Conservation (phyloP, 2,113 vertebrate species). For the Apeltes quadracus region DNA sequence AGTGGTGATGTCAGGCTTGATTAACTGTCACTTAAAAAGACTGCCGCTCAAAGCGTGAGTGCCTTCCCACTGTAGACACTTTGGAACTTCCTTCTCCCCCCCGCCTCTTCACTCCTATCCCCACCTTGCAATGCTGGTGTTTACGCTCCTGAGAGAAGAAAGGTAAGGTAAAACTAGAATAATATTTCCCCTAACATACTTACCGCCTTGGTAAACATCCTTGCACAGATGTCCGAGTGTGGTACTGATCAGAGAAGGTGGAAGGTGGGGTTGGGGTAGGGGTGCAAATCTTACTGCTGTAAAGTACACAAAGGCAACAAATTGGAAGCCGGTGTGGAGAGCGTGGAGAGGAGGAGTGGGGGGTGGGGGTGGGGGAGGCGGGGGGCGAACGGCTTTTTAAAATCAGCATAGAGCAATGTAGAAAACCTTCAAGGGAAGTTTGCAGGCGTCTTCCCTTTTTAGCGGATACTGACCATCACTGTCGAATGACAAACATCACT, state of each 20-base stretch:
- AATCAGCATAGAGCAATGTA: not conserved
- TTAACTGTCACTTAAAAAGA: slow-evolving; percentile 15
- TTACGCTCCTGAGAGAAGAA: slow-evolving; percentile 76
- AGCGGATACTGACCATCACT: not conserved
- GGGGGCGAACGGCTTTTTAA: not conserved
- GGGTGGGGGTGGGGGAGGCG: not conserved
- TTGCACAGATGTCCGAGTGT: slow-evolving; percentile 77
- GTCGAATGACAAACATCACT: not conserved
- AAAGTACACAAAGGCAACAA: slow-evolving; percentile 74
- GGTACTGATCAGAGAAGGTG: slow-evolving; percentile 68
- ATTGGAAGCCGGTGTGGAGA: slow-evolving; percentile 76
- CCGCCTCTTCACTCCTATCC: slow-evolving; percentile 30
- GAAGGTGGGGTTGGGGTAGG: slow-evolving; percentile 13
- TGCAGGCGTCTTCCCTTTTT: not conserved
- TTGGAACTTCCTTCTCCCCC: slow-evolving; percentile 4
- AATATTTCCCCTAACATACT: slow-evolving; percentile 82
- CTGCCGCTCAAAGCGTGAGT: not conserved
- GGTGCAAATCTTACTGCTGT: slow-evolving; percentile 52
- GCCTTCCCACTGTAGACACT: not conserved
- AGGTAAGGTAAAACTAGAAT: slow-evolving; percentile 81
- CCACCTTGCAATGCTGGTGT: slow-evolving; percentile 61
- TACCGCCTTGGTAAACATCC: slow-evolving; percentile 80
- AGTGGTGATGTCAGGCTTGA: slow-evolving; percentile 1
- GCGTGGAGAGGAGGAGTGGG: not conserved
- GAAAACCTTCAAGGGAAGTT: not conserved